Evolutionary conservation across 2,113 vertebrate genomes (phyloP), one percentile per base, ranked within the genome.

Genomic region (Cavia porcellus): DNA sequence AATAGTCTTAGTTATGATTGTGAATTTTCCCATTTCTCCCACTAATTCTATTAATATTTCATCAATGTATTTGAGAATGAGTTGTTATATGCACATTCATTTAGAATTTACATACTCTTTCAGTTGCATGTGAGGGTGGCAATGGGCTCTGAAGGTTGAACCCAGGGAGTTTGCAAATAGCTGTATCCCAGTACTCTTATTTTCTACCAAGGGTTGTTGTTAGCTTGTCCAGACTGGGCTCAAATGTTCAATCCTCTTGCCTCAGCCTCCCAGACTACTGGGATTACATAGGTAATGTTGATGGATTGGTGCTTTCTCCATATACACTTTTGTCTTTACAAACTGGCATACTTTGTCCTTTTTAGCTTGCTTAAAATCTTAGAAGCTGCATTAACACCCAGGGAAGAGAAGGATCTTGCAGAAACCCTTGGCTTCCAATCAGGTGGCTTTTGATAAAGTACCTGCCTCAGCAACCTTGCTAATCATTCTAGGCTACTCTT

Each of bases 291-390:
- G 70, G 50, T 32, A 22, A 66, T 68, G 35, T 52, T 90, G 28
- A 57, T 50, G 7, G 92, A 79, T 38, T 92, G 45, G 79, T 28
- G 5, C 24, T 66, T 70, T 77, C 80, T 52, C 28, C 24, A 14
- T 30, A 75, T 13, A 28, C 75, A 28, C 25, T 13, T 86, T 93
- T 92, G 75, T 70, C 20, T 81, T 94, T 68, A 30, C 17, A 8
- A 89, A 82, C 62, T 96, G 90, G 96, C 97, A 84, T 95, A 89
- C 30, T 97, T 92, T 87, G 84, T 96, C 84, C 66, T 95, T 97
- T 92, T 81, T 24, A 88, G 96, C 68, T 95, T 96, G 96, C 94
- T 96, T 97, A 94, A 1, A 30, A 17, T 30, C 42, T 13, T 77
- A 30, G 22, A 86, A 81, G 94, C 92, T 59, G 66, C 13, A 13